Evolutionary conservation across 2,113 vertebrate genomes (phyloP), one percentile per base, ranked within the genome.

Genomic region (Callionymus lyra): DNA sequence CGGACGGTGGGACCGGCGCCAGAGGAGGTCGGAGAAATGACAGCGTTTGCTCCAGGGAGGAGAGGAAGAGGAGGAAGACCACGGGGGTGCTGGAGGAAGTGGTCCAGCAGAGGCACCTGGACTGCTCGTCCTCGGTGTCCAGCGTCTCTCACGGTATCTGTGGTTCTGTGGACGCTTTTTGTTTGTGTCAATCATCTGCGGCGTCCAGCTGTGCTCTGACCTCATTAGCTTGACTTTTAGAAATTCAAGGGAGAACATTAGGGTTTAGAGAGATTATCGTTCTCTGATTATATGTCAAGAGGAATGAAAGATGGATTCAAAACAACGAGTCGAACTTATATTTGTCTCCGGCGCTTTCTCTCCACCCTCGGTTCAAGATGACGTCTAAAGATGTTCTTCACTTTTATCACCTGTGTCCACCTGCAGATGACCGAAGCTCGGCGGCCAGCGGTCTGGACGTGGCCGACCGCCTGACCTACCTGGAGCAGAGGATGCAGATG

Each of bases 401-500:
- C 21, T 8, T 4, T 27, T 8, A 27, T 27, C 4, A 27, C 2
- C 16, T 17, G 13, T 1, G 15, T 6, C 2, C 34, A 2, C 14
- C 13, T 17, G 6, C 71, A 98, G 94, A 97, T 82, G 93, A 91
- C 82, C 91, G 87, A 64, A 89, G 90, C 39, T 95, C 91, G 1
- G 89, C 88, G 6, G 85, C 88, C 3, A 92, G 91, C 15, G 90
- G 89, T 40, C 85, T 94, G 88, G 94, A 97, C 56, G 89, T 97
- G 36, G 86, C 82, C 0, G 94, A 98, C 76, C 88, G 94, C 32
- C 88, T 98, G 39, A 91, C 90, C 39, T 91, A 90, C 36, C 85
- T 98, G 70, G 94, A 98, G 83, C 93, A 97, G 77, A 89, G 91
- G 1, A 91, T 98, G 60, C 94, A 97, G 84, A 92, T 94, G 90